Evolutionary conservation across 2,888 invertebrate species (phyloP), one percentile per base, ranked within the genome.

Genomic region (Rutpela maculata): DNA sequence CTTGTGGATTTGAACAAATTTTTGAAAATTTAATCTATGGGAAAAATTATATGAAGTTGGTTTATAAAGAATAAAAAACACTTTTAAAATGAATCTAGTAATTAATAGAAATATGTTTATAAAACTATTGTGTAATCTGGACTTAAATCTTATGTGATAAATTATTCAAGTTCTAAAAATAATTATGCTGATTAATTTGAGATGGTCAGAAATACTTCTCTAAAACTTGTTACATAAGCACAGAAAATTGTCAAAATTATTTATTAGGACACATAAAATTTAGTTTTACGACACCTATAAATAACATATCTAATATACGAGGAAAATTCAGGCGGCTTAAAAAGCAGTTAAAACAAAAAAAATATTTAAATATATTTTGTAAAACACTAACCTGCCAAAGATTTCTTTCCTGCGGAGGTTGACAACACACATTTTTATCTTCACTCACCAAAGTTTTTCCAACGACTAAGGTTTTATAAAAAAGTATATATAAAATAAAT

Each of bases 401-500:
- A 18, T 66, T 19, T 50, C 18, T 65, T 31, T 11, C 50, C 50
- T 19, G n/a, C 15, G 43, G 12, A 65, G 7, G 18, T 18, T 31
- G 12, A 15, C 63, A 63, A 66, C 31, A 35, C 31, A 35, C 31
- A 35, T 35, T 56, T 17, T 59, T 59, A 15, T 11, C 57, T 57
- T 55, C 69, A 69, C 59, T 59, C 15, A 22, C 38, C 18, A 12
- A 60, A 19, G 60, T 11, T 38, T 15, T 50, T 7, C 1, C 7
- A 43, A 60, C 60, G 12, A 70, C 70, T 70, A 43, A 70, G 43
- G 67, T 77, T 76, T 80, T 78, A 77, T 78, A 74, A 72, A 68
- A 78, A 74, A 59, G 77, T 78, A 75, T 73, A 75, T 73, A 82
- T 80, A 81, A 84, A 84, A 82, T 80, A 84, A 86, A 86, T 83